Conservation (phyloP, 2,888 invertebrate species). For the Calameuta filiformis region DNA sequence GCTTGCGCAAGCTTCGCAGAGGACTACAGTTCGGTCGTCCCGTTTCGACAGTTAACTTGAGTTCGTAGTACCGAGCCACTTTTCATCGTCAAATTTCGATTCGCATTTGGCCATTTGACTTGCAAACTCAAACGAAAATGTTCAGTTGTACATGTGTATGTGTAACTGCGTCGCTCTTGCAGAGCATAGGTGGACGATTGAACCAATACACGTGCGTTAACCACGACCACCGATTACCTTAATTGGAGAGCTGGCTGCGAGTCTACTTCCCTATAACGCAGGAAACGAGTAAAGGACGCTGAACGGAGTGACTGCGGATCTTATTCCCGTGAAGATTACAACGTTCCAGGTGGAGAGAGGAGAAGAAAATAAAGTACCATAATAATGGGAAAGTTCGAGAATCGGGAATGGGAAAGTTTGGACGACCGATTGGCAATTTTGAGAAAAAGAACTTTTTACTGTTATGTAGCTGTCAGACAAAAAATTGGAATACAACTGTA, state of each 20-base stretch:
- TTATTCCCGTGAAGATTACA: background rate
- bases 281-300: background rate
- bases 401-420: too few relatives aligned
- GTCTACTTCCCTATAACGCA: background rate
- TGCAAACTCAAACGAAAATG: conserved; percentile 15
- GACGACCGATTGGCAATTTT: too few relatives aligned
- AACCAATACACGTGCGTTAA: background rate
- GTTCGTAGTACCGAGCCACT: background rate
- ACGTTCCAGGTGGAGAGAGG: background rate
- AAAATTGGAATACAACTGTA: background rate
- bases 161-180: background rate
- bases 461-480: background rate
- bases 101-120: conserved; percentile 21
- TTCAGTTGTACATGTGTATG: too few relatives aligned
- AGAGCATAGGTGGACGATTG: background rate
- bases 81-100: background rate
- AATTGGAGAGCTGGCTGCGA: background rate
- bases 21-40: background rate
- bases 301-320: background rate
- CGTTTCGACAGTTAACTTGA: conserved; percentile 18
- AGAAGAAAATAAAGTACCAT: background rate
- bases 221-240: background rate
- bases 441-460: background rate
- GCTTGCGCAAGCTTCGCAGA: background rate
- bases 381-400: background rate